These are phyloP conservation scores for Ceramica pisi DNA, from an alignment of 2,888 invertebrate species.

Conservation along the genomic window DNA sequence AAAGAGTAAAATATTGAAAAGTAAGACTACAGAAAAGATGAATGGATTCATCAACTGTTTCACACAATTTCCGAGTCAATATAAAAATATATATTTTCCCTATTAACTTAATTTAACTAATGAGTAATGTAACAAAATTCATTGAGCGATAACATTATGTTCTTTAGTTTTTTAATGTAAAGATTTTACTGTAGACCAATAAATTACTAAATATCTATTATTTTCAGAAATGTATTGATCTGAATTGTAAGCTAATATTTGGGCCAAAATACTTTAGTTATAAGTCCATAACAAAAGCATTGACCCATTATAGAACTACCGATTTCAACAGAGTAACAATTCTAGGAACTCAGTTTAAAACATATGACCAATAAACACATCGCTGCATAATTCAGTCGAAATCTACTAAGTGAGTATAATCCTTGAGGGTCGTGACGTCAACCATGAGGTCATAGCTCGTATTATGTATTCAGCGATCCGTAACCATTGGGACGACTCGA, in stretches of 20 bases:
- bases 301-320: neutral
- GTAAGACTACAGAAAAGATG: too few relatives aligned
- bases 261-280: neutral
- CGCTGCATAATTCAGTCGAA: constrained; percentile 43
- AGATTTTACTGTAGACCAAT: too few relatives aligned
- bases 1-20: too few relatives aligned
- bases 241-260: neutral
- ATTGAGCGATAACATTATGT: too few relatives aligned
- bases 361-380: constrained; percentile 38
- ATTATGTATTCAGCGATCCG: constrained; percentile 67
- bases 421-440: constrained; percentile 63
- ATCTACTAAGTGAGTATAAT: constrained; percentile 51
- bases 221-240: neutral
- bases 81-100: too few relatives aligned
- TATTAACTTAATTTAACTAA: too few relatives aligned
- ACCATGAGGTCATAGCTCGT: constrained; percentile 67
- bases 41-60: too few relatives aligned
- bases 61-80: too few relatives aligned
- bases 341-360: constrained; percentile 27
- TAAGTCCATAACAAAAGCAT: neutral
- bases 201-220: neutral
- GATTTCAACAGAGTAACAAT: constrained; percentile 1
- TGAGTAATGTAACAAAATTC: too few relatives aligned
- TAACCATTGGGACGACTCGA: constrained; percentile 59
- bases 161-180: too few relatives aligned